These are phyloP conservation scores for Gracilinanus agilis DNA, from an alignment of 2,113 vertebrate species.

Conservation along the genomic window DNA sequence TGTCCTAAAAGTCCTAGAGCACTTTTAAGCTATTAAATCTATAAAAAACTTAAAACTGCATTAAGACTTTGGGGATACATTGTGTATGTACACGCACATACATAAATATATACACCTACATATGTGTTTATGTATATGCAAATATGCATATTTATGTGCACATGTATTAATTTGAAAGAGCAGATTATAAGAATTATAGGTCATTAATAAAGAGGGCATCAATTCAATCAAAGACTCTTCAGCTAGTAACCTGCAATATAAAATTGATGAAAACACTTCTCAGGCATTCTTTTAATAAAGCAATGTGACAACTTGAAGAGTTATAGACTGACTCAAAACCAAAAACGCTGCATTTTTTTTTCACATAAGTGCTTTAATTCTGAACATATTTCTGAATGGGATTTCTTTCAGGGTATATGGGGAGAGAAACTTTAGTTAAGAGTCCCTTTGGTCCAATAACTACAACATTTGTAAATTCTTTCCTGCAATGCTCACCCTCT, in stretches of 20 bases:
- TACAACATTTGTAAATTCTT: background rate
- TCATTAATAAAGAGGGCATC: conserved; percentile 11
- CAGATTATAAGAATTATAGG: conserved; percentile 12
- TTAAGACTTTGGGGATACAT: background rate
- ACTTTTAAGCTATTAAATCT: background rate
- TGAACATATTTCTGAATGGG: conserved; percentile 12
- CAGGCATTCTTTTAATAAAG: conserved; percentile 7
- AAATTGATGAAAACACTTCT: conserved; percentile 5
- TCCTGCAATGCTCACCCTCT: background rate
- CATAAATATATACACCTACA: conserved; percentile 1
- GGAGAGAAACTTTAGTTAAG: conserved; percentile 29
- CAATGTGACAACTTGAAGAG: conserved; percentile 8
- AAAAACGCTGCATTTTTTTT: conserved; percentile 12
- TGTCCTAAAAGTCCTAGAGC: background rate
- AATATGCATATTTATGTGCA: background rate
- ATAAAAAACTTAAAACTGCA: background rate
- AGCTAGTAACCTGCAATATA: conserved; percentile 1
- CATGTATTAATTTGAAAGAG: background rate
- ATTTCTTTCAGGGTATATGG: conserved; percentile 7
- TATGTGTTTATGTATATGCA: background rate
- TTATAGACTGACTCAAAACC: conserved; percentile 25
- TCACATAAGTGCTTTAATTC: background rate
- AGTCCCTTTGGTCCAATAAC: conserved; percentile 10
- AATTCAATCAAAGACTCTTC: conserved; percentile 25
- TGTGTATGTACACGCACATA: background rate